These are phyloP conservation scores for Phasianus colchicus DNA, from an alignment of 2,113 vertebrate genomes.

Conservation along the genomic window DNA sequence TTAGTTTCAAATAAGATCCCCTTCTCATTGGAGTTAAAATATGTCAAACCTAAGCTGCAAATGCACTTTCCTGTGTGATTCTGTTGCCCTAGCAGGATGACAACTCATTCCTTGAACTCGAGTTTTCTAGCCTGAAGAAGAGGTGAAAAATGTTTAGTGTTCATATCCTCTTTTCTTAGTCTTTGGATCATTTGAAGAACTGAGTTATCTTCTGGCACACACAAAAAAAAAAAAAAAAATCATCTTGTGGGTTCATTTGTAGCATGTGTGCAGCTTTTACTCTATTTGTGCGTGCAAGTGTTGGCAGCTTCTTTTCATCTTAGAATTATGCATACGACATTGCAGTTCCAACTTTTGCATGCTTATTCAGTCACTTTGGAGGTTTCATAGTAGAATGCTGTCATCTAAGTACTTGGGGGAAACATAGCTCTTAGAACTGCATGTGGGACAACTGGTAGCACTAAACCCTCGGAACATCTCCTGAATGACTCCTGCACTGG, in stretches of 20 bases:
- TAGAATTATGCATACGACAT: background rate
- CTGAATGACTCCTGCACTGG: background rate
- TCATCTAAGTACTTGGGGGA: constrained; percentile 45
- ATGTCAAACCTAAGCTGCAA: background rate
- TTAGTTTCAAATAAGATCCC: background rate
- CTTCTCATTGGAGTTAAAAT: background rate
- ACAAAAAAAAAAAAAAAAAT: background rate
- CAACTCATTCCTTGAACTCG: background rate
- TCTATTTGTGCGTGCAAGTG: background rate
- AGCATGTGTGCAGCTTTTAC: background rate
- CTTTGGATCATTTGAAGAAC: background rate
- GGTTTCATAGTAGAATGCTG: background rate
- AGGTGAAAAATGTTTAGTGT: background rate
- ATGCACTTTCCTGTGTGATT: background rate
- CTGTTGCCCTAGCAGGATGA: background rate
- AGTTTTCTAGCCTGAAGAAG: background rate
- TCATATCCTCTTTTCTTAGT: background rate
- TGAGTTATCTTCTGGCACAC: background rate
- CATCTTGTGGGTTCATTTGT: background rate
- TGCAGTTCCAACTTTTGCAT: background rate
- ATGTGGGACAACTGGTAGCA: background rate
- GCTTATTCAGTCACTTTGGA: constrained; percentile 28
- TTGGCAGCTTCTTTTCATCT: background rate
- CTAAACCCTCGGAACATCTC: background rate
- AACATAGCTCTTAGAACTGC: constrained; percentile 9